A percentile compares a stretch with the other conserved stretches of the same genome.
phyloP scores from a whole-genome alignment of 2,888 invertebrate genomes.

The Lampropteryx suffumata region DNA sequence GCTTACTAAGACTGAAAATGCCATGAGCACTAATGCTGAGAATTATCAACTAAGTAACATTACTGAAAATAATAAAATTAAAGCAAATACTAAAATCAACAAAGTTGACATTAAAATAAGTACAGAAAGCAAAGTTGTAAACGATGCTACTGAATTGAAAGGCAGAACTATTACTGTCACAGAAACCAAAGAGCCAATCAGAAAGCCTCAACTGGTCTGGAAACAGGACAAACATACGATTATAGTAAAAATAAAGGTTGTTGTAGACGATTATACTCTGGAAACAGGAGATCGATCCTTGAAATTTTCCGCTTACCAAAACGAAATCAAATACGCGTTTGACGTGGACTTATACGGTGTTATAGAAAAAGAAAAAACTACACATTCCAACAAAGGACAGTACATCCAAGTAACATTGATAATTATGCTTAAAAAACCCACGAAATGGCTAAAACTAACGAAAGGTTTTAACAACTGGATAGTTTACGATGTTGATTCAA shows the following conservation, averaged over 20 bases:
- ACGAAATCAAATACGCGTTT: conserved; percentile 59
- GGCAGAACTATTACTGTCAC: conserved; percentile 12
- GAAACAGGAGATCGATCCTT: conserved; percentile 49
- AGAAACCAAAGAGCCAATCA: conserved; percentile 27
- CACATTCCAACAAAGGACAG: conserved; percentile 61
- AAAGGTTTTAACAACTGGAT: conserved; percentile 63
- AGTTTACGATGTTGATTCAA: conserved; percentile 59
- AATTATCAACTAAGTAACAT: neutral
- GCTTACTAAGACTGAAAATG: conserved; percentile 1
- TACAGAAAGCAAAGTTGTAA: neutral
- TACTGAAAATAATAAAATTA: neutral
- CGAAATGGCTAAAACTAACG: conserved; percentile 60
- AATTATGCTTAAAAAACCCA: conserved; percentile 49
- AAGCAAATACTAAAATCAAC: neutral
- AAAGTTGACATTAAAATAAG: neutral
- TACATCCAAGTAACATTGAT: conserved; percentile 59
- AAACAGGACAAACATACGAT: conserved; percentile 55
- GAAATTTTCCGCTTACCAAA: conserved; percentile 48
- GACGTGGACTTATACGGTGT: conserved; percentile 67
- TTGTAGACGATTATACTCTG: conserved; percentile 58
- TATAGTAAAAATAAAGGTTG: conserved; percentile 60
- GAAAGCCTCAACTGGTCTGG: conserved; percentile 66
- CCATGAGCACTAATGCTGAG: conserved; percentile 6
- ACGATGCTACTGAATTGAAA: neutral
- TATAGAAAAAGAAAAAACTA: conserved; percentile 44